phyloP scores from a whole-genome alignment of 2,888 invertebrate species.

The Pasiphila rectangulata region DNA sequence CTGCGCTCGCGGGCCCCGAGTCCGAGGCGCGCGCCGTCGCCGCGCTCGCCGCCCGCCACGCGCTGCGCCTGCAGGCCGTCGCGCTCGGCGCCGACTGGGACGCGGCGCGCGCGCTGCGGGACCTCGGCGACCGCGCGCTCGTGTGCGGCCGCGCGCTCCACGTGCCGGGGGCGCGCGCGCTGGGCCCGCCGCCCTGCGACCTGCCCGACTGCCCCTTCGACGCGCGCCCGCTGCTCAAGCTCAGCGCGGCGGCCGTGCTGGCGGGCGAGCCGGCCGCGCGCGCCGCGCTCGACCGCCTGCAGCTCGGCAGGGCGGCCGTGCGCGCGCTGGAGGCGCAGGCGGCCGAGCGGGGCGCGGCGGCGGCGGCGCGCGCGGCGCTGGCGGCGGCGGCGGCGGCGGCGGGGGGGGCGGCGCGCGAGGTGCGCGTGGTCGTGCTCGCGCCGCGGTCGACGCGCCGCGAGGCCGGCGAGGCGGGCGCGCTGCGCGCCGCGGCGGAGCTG shows the following conservation, averaged over 20 bases:
- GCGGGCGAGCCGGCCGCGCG: constrained; percentile 51
- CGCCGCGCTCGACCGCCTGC: constrained; percentile 48
- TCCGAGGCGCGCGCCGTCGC: constrained; percentile 37
- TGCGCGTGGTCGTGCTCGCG: constrained; percentile 15
- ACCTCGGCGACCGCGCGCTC: constrained; percentile 26
- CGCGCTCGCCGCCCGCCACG: constrained; percentile 8
- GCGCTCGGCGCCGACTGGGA: not conserved
- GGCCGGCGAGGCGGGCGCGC: not conserved
- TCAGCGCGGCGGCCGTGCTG: constrained; percentile 53
- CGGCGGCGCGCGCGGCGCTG: constrained; percentile 41
- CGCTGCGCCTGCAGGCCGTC: not conserved
- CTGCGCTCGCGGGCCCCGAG: constrained; percentile 56
- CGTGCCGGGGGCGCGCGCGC: constrained; percentile 29
- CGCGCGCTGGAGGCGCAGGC: constrained; percentile 31
- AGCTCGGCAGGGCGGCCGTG: constrained; percentile 37
- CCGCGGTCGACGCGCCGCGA: constrained; percentile 41
- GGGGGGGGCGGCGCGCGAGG: not conserved
- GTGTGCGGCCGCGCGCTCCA: constrained; percentile 50
- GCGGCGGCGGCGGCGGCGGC: constrained; percentile 35
- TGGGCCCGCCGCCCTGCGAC: constrained; percentile 59
- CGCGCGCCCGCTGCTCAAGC: constrained; percentile 55
- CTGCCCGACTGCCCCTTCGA: constrained; percentile 56
- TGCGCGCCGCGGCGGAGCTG: constrained; percentile 49
- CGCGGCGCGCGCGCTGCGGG: constrained; percentile 25
- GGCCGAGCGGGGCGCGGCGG: constrained; percentile 40